These are phyloP conservation scores for Hydrozoanthus gracilis DNA, from an alignment of 92 coral and sea anemone species.

Conservation along the genomic window DNA sequence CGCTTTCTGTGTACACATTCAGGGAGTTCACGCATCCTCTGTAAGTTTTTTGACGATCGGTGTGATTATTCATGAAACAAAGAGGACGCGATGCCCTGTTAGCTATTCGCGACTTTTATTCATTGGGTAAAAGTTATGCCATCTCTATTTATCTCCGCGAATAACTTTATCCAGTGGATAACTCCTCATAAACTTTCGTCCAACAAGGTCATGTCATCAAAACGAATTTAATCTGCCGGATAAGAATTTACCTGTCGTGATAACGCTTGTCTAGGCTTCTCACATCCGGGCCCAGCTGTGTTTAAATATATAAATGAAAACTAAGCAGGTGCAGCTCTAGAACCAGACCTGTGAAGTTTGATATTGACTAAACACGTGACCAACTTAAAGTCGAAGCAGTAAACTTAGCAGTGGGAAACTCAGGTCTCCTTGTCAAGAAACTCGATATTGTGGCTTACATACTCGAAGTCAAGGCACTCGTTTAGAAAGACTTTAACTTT, in stretches of 20 bases:
- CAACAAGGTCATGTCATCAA: slow-evolving; percentile 2
- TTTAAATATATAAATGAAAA: too few species aligned
- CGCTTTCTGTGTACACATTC: slow-evolving; percentile 35
- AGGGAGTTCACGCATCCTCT: slow-evolving; percentile 13
- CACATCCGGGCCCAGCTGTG: too few species aligned
- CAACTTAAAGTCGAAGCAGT: too few species aligned
- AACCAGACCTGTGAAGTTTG: too few species aligned
- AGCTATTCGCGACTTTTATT: slow-evolving; percentile 45
- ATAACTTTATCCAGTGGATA: slow-evolving; percentile 45
- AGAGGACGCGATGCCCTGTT: slow-evolving; percentile 39
- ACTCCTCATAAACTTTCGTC: slow-evolving; percentile 5
- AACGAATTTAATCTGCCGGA: too few species aligned
- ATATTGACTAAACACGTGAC: too few species aligned
- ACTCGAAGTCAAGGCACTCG: too few species aligned
- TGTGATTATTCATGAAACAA: slow-evolving; percentile 9
- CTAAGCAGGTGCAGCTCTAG: too few species aligned
- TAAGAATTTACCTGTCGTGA: neutral
- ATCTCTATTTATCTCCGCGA: slow-evolving; percentile 46
- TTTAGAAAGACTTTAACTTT: too few species aligned
- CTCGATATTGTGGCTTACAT: too few species aligned
- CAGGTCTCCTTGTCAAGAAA: too few species aligned
- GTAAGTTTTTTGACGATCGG: slow-evolving; percentile 17
- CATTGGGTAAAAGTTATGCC: slow-evolving; percentile 54
- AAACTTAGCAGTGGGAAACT: too few species aligned
- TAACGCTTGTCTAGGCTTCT: neutral